A percentile compares a stretch with the other conserved stretches of the same genome.
Evolutionary conservation across 2,113 vertebrate genomes (phyloP).

Genomic region (Periophthalmus modestus): DNA sequence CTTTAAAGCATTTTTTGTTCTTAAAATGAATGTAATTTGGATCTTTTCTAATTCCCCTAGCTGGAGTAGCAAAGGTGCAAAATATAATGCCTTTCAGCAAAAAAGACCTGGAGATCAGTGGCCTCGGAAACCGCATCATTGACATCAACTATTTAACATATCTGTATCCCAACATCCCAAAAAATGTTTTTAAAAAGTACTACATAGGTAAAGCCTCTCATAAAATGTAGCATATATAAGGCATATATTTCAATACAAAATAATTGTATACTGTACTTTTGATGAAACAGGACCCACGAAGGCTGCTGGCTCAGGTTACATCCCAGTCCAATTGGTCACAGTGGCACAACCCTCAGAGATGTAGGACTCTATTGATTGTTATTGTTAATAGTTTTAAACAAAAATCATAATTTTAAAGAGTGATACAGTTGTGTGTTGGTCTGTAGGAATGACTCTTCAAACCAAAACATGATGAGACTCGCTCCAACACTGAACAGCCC

Average conservation of each 20-base stretch:
- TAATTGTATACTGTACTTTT: not conserved
- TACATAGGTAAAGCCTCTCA: slow-evolving; percentile 81
- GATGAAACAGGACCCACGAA: slow-evolving; percentile 41
- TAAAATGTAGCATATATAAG: not conserved
- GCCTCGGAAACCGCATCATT: slow-evolving; percentile 88
- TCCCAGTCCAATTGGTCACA: slow-evolving; percentile 62
- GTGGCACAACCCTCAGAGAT: slow-evolving; percentile 47
- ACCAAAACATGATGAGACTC: slow-evolving; percentile 1
- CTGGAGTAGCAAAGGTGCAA: slow-evolving; percentile 86
- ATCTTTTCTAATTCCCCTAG: slow-evolving; percentile 33
- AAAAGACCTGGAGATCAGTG: slow-evolving; percentile 89
- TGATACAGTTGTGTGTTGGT: slow-evolving; percentile 20
- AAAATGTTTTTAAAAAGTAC: slow-evolving; percentile 86
- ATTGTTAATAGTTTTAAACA: not conserved
- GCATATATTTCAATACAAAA: not conserved
- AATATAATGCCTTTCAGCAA: slow-evolving; percentile 95
- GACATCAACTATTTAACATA: slow-evolving; percentile 85
- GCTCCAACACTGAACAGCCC: slow-evolving; percentile 16
- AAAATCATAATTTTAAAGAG: not conserved
- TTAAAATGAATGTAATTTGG: not conserved
- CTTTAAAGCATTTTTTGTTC: not conserved
- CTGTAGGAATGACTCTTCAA: slow-evolving; percentile 37
- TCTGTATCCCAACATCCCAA: slow-evolving; percentile 84
- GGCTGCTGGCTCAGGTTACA: slow-evolving; percentile 38
- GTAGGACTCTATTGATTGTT: not conserved